These are phyloP conservation scores for Acinonyx jubatus DNA, from an alignment of 2,113 vertebrate species.

Conservation along the genomic window DNA sequence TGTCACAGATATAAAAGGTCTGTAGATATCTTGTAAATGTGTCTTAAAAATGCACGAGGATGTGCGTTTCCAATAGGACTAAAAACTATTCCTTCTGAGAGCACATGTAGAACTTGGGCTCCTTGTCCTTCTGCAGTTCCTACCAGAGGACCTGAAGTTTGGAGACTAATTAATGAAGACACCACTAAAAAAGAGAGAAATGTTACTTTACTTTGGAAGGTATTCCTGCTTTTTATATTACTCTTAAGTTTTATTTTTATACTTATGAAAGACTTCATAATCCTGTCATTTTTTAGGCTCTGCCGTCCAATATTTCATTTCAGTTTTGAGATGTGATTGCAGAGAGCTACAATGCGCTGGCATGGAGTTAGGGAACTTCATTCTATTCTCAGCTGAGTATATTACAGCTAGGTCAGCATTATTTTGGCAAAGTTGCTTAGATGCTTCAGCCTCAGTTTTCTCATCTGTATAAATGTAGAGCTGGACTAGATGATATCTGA, in stretches of 20 bases:
- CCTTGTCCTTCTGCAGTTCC: slow-evolving; percentile 87
- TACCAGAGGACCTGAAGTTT: slow-evolving; percentile 92
- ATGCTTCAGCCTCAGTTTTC: background rate
- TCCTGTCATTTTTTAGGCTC: background rate
- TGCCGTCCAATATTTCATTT: background rate
- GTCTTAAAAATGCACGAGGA: background rate
- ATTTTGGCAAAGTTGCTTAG: background rate
- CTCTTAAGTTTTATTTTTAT: background rate
- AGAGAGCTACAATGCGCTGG: background rate
- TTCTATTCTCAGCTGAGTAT: background rate
- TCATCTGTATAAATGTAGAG: background rate
- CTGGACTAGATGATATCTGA: background rate
- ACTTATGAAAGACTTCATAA: background rate
- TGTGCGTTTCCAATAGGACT: background rate
- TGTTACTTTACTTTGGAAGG: slow-evolving; percentile 93
- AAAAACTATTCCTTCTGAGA: background rate
- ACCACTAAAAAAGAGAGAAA: slow-evolving; percentile 84
- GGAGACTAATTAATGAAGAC: slow-evolving; percentile 88
- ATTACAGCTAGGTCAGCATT: background rate
- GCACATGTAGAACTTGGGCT: background rate
- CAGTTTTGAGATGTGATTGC: background rate
- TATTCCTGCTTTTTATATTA: slow-evolving; percentile 75
- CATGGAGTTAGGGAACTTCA: background rate
- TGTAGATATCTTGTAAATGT: background rate
- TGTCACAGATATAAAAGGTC: slow-evolving; percentile 90